Conservation (phyloP, 2,888 invertebrate genomes). For the Meghimatium bilineatum region DNA sequence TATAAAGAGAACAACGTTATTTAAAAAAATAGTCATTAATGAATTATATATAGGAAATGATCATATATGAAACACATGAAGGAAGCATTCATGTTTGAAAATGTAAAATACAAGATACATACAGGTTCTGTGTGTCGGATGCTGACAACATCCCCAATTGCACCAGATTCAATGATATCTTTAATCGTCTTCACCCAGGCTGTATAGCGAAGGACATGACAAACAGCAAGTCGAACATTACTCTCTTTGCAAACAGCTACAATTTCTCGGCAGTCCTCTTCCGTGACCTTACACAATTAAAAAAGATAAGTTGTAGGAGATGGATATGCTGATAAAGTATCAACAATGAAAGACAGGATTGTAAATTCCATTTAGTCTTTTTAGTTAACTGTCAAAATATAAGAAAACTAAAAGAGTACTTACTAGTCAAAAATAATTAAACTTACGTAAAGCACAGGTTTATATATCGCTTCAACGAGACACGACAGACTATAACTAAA, state of each 20-base stretch:
- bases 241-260: constrained; percentile 73
- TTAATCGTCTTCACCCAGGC: constrained; percentile 75
- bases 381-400: neutral
- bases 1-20: no score
- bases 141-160: constrained; percentile 77
- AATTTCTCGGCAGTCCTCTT: constrained; percentile 77
- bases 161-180: constrained; percentile 75
- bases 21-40: no score
- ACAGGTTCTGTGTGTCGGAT: constrained; percentile 78
- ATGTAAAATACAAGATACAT: constrained; percentile 46
- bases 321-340: neutral
- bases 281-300: constrained; percentile 67
- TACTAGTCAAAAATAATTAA: neutral
- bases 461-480: no score
- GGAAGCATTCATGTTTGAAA: no score
- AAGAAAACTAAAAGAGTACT: neutral
- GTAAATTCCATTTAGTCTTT: neutral
- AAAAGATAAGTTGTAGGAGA: neutral
- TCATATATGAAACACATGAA: no score
- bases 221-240: constrained; percentile 76
- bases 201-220: constrained; percentile 78
- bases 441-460: no score
- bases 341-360: neutral
- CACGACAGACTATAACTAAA: no score
- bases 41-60: no score